Conservation (phyloP, 1,140 invertebrate species). For the Polyergus mexicanus region DNA sequence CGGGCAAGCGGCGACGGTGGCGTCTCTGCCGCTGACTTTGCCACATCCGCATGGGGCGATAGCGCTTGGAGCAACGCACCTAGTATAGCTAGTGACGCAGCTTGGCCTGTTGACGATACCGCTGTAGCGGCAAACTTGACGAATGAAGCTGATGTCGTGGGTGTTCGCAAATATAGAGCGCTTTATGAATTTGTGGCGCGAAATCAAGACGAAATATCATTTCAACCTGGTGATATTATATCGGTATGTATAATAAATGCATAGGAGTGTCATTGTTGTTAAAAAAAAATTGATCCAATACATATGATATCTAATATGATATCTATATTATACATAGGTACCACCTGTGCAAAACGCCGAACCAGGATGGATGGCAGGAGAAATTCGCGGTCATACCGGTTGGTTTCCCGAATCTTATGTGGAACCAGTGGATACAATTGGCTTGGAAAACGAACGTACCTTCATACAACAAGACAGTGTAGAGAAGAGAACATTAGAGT, state of each 20-base stretch:
- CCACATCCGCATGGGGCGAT: constrained; percentile 76
- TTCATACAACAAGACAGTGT: constrained; percentile 84
- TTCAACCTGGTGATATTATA: constrained; percentile 98
- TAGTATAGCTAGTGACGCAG: constrained; percentile 79
- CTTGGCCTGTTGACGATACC: constrained; percentile 87
- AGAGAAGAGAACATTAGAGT: constrained; percentile 86
- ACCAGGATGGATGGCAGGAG: constrained; percentile 98
- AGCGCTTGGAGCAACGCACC: constrained; percentile 82
- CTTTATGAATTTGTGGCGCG: constrained; percentile 97
- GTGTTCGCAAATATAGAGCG: constrained; percentile 93
- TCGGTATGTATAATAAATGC: constrained; percentile 86
- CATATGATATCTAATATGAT: background rate
- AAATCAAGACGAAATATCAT: constrained; percentile 97
- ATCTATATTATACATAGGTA: constrained; percentile 87
- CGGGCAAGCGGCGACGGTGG: constrained; percentile 57
- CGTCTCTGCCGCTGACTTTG: constrained; percentile 69
- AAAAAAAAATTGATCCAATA: background rate
- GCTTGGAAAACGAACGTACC: constrained; percentile 58
- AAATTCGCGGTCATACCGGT: constrained; percentile 95
- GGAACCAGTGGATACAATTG: constrained; percentile 90
- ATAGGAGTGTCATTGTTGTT: background rate
- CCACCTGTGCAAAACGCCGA: constrained; percentile 95
- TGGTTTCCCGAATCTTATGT: constrained; percentile 99
- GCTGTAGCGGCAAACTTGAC: constrained; percentile 71
- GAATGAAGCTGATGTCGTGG: constrained; percentile 82